These are phyloP conservation scores for Australoheros facetus DNA, from an alignment of 2,797 vertebrate species.

Conservation along the genomic window DNA sequence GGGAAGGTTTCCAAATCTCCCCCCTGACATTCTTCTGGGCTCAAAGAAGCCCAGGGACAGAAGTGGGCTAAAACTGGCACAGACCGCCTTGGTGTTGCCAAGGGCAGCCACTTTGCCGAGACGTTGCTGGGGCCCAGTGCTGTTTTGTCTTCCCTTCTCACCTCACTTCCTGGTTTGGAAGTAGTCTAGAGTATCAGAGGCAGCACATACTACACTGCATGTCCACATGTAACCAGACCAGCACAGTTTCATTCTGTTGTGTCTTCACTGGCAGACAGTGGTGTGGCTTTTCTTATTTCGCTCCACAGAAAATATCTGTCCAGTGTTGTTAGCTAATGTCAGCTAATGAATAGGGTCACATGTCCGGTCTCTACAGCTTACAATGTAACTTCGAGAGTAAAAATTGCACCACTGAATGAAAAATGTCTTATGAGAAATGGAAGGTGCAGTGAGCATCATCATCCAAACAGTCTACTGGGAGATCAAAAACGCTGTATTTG, in stretches of 20 bases:
- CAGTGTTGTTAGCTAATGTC: background rate
- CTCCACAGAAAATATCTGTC: slow-evolving; percentile 25
- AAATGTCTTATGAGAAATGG: background rate
- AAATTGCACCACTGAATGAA: background rate
- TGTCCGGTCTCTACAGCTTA: background rate
- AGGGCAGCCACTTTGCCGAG: slow-evolving; percentile 75
- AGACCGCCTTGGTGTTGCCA: slow-evolving; percentile 75
- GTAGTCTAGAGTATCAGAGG: slow-evolving; percentile 56
- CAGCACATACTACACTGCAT: slow-evolving; percentile 19
- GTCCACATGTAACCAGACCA: slow-evolving; percentile 10
- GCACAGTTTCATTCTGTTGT: background rate
- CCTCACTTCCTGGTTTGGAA: slow-evolving; percentile 79
- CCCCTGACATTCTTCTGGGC: slow-evolving; percentile 79
- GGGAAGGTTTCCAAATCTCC: slow-evolving; percentile 74
- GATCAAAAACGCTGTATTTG: background rate
- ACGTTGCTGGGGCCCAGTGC: slow-evolving; percentile 68
- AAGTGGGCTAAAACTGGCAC: slow-evolving; percentile 82
- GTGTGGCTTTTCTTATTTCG: background rate
- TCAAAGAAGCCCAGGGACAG: slow-evolving; percentile 77
- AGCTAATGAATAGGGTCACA: background rate
- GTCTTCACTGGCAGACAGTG: background rate
- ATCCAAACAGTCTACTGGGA: background rate
- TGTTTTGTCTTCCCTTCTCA: slow-evolving; percentile 74
- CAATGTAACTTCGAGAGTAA: slow-evolving; percentile 16
- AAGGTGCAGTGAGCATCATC: background rate